Percentiles rank a stretch among this genome's conserved stretches.
These are phyloP conservation scores for Eledona agricola DNA, from an alignment of 2,888 invertebrate species.

Conservation along the genomic window DNA sequence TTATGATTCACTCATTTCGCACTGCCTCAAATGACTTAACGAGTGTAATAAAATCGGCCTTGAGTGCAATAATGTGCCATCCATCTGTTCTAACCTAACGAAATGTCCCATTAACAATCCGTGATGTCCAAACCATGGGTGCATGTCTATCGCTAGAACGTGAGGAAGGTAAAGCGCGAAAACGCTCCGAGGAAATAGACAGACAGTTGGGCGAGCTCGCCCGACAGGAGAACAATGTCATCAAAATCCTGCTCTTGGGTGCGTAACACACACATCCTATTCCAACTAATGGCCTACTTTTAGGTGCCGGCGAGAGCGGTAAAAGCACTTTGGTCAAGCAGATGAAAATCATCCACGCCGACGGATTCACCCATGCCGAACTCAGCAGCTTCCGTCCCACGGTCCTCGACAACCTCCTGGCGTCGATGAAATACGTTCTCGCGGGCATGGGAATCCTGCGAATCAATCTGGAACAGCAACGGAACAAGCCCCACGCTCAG, in stretches of 20 bases:
- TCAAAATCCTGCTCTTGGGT: constrained; percentile 71
- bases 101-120: constrained; percentile 30
- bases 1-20: constrained; percentile 7
- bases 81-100: constrained; percentile 14
- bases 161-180: constrained; percentile 68
- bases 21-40: constrained; percentile 2
- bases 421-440: constrained; percentile 74
- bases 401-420: constrained; percentile 70
- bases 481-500: constrained; percentile 68
- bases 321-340: constrained; percentile 75
- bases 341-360: constrained; percentile 75
- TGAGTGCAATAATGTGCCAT: constrained; percentile 6
- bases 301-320: constrained; percentile 74
- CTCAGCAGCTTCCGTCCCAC: constrained; percentile 71
- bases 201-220: constrained; percentile 67
- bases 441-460: constrained; percentile 72
- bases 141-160: constrained; percentile 71
- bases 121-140: constrained; percentile 65
- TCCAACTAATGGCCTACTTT: constrained; percentile 2
- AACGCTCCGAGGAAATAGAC: constrained; percentile 70
- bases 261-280: too few relatives aligned
- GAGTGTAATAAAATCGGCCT: constrained; percentile 12
- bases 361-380: constrained; percentile 71
- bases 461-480: constrained; percentile 69
- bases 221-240: constrained; percentile 68